These are phyloP conservation scores for Cantharis rustica DNA, from an alignment of 2,888 invertebrate species.

Conservation along the genomic window DNA sequence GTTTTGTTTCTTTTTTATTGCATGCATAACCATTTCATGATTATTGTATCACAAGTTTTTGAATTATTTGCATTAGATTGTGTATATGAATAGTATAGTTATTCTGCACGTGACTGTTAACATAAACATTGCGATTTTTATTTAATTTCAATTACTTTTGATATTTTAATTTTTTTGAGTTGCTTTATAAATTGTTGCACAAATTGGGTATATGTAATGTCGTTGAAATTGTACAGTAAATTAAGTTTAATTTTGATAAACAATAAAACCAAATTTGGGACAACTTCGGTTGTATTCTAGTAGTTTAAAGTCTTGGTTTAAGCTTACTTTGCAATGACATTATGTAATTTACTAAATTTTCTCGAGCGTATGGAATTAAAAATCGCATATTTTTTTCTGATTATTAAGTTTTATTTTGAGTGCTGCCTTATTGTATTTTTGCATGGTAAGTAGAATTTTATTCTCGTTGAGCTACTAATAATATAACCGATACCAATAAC, in stretches of 20 bases:
- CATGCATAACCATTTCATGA: constrained; percentile 7
- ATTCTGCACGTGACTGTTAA: background rate
- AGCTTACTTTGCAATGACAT: background rate
- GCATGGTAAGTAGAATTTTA: constrained; percentile 50
- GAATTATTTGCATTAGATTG: background rate
- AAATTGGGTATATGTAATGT: background rate
- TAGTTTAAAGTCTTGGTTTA: background rate
- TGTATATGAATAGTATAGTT: background rate
- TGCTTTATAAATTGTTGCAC: background rate
- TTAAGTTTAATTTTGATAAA: background rate
- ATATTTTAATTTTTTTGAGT: background rate
- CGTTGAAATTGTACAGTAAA: background rate
- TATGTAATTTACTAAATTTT: background rate
- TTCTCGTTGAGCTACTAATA: background rate
- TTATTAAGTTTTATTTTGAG: constrained; percentile 9
- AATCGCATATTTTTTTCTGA: constrained; percentile 1
- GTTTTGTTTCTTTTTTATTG: constrained; percentile 14
- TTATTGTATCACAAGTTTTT: background rate
- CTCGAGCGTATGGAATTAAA: constrained; percentile 1
- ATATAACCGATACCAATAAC: constrained; percentile 17
- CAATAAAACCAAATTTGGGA: background rate
- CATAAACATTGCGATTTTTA: background rate
- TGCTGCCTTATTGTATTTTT: constrained; percentile 28
- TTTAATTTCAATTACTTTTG: background rate
- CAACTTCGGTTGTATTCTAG: too few species aligned